Conservation (phyloP, 2,888 invertebrate species). For the Caenorhabditis sp. region DNA sequence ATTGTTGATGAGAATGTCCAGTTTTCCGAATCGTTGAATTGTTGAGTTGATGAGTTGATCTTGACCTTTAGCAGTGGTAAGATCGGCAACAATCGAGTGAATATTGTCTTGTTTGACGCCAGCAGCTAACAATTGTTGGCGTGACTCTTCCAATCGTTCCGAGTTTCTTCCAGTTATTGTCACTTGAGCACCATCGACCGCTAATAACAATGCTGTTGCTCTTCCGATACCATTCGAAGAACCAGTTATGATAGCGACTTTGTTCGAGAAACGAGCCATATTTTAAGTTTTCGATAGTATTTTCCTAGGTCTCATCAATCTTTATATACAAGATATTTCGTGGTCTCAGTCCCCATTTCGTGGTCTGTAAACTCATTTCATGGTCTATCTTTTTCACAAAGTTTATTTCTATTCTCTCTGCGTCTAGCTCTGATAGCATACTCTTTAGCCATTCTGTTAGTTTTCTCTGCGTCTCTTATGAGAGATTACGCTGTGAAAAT, state of each 20-base stretch:
- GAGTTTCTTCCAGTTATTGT: slow-evolving; percentile 13
- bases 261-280: not conserved
- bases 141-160: not conserved
- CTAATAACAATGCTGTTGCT: slow-evolving; percentile 5
- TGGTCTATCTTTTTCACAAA: too few relatives aligned
- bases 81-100: not conserved
- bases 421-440: too few relatives aligned
- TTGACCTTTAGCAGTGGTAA: not conserved
- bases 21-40: not conserved
- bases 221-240: slow-evolving; percentile 9
- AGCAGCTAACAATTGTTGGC: not conserved
- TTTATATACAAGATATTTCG: not conserved
- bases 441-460: too few relatives aligned
- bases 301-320: too few relatives aligned
- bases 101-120: not conserved
- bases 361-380: too few relatives aligned
- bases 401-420: too few relatives aligned
- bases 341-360: not conserved
- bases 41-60: not conserved
- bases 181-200: slow-evolving; percentile 7
- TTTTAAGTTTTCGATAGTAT: not conserved
- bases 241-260: slow-evolving; percentile 2
- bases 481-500: too few relatives aligned
- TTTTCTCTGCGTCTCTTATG: too few relatives aligned
- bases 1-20: not conserved